These are phyloP conservation scores for Amblyopsis hoosieri DNA, from an alignment of 2,797 vertebrate species.

Conservation along the genomic window DNA sequence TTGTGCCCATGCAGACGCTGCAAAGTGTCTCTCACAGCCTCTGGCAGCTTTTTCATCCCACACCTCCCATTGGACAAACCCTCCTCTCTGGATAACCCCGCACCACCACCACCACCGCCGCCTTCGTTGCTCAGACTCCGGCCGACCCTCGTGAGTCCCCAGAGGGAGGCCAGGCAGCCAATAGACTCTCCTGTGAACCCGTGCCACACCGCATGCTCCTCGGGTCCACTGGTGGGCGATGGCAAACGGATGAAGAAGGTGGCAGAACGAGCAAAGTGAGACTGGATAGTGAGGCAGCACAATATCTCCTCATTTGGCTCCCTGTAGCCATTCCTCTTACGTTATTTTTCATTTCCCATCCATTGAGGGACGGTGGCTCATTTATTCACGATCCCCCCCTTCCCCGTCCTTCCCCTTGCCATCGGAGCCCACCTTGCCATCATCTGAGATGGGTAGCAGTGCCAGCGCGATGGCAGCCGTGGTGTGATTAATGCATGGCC, in stretches of 20 bases:
- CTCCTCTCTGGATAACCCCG: neutral
- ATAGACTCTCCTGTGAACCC: constrained; percentile 35
- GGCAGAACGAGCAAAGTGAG: neutral
- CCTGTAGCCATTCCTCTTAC: constrained; percentile 30
- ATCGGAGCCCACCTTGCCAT: constrained; percentile 18
- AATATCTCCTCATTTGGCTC: constrained; percentile 28
- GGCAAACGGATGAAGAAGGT: neutral
- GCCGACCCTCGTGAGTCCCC: neutral
- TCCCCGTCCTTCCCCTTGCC: constrained; percentile 21
- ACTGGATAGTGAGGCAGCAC: neutral
- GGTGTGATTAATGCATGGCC: constrained; percentile 56
- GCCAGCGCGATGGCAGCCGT: constrained; percentile 37
- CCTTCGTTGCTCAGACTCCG: constrained; percentile 7
- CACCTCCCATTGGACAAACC: neutral
- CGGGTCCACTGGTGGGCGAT: constrained; percentile 14
- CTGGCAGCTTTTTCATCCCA: constrained; percentile 12
- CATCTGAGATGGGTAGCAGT: constrained; percentile 37
- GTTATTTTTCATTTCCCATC: constrained; percentile 50
- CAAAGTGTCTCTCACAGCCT: constrained; percentile 13
- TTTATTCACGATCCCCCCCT: constrained; percentile 26
- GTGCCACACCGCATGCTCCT: constrained; percentile 25
- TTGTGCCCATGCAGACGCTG: constrained; percentile 11
- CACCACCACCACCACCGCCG: constrained; percentile 17
- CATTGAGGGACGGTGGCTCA: constrained; percentile 30
- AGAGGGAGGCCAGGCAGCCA: constrained; percentile 23